Percentiles rank a stretch among this genome's conserved stretches.
Conservation (phyloP, 2,888 invertebrate species). For the Cataglyphis albicans region DNA sequence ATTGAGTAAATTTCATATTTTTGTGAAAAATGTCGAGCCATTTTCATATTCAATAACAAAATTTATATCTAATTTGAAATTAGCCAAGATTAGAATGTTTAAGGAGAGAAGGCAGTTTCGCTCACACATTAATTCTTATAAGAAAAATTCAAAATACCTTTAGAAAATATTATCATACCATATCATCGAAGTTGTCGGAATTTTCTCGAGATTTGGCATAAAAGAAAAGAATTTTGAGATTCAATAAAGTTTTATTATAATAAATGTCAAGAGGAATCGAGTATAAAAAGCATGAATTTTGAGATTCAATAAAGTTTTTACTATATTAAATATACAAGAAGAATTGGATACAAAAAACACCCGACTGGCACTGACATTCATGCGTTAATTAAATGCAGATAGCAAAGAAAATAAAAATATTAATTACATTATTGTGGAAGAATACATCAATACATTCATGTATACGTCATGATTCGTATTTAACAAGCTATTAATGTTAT, state of each 20-base stretch:
- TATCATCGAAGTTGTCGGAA: too few relatives aligned
- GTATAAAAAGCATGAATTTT: background rate
- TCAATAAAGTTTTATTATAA: background rate
- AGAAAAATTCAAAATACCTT: too few relatives aligned
- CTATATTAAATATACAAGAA: background rate
- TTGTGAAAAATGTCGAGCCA: background rate
- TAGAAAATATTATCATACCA: too few relatives aligned
- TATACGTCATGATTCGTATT: background rate
- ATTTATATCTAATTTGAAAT: too few relatives aligned
- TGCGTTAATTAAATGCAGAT: background rate
- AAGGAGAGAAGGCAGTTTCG: too few relatives aligned
- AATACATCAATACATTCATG: background rate
- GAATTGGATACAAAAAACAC: background rate
- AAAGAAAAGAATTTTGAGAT: background rate
- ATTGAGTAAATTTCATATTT: too few relatives aligned
- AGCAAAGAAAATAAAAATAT: slow-evolving; percentile 2
- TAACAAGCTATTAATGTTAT: slow-evolving; percentile 8
- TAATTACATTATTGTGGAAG: background rate
- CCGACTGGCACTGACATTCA: background rate
- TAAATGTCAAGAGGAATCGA: background rate
- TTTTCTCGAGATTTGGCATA: too few relatives aligned
- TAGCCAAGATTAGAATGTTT: too few relatives aligned
- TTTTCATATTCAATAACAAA: too few relatives aligned
- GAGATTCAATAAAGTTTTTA: background rate
- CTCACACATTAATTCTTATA: too few relatives aligned